A percentile compares a stretch with the other conserved stretches of the same genome.
These are phyloP conservation scores for Scaptomyza polygonia DNA, from an alignment of 2,888 invertebrate species.

Conservation along the genomic window DNA sequence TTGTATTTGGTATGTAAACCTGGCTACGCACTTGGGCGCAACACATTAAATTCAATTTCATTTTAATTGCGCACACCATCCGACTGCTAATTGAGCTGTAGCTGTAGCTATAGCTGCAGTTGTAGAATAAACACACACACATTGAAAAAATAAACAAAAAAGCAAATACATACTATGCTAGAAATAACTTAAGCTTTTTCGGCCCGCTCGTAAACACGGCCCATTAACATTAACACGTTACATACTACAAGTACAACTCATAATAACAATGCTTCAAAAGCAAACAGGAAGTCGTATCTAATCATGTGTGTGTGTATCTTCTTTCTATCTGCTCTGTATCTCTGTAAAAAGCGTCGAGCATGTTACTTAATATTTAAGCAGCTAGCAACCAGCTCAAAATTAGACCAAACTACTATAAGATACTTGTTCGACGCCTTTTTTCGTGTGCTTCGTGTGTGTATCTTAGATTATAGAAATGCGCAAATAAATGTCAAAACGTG, in stretches of 20 bases:
- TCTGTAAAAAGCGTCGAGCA: slow-evolving; percentile 48
- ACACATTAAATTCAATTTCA: slow-evolving; percentile 75
- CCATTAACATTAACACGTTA: slow-evolving; percentile 64
- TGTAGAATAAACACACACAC: slow-evolving; percentile 27
- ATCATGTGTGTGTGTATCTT: slow-evolving; percentile 53
- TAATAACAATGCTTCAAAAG: slow-evolving; percentile 38
- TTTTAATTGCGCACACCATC: slow-evolving; percentile 72
- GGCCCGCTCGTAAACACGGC: slow-evolving; percentile 53
- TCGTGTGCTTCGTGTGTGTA: slow-evolving; percentile 15
- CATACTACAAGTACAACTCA: too few species aligned
- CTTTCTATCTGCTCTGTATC: too few species aligned
- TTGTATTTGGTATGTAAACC: slow-evolving; percentile 47
- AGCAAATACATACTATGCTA: slow-evolving; percentile 24
- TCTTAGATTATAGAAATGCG: slow-evolving; percentile 68
- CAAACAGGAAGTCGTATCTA: slow-evolving; percentile 77
- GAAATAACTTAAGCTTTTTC: slow-evolving; percentile 45
- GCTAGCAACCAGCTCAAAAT: slow-evolving; percentile 60
- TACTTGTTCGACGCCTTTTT: slow-evolving; percentile 23
- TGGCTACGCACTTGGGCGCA: slow-evolving; percentile 62
- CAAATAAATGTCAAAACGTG: slow-evolving; percentile 70
- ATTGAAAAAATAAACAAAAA: slow-evolving; percentile 4
- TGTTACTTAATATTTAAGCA: slow-evolving; percentile 78
- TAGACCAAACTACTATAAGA: slow-evolving; percentile 67
- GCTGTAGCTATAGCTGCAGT: slow-evolving; percentile 35
- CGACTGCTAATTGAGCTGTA: slow-evolving; percentile 74